Conservation (phyloP, 92 coral and sea anemone species). For the Parazoanthus atlanticus region DNA sequence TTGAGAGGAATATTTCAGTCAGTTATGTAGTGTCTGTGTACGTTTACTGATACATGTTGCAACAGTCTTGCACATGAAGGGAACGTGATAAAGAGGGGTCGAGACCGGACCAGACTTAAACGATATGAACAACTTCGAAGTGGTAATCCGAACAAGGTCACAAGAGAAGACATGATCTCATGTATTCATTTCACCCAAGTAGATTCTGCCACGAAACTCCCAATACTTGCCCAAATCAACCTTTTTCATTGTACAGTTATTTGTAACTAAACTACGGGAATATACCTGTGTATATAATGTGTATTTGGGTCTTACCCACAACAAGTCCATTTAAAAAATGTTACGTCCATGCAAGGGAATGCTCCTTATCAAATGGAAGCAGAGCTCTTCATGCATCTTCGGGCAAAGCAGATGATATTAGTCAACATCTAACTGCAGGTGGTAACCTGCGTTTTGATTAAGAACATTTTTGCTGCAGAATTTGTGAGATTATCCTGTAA, state of each 20-base stretch:
- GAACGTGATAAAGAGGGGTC: background rate
- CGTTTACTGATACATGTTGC: too few species aligned
- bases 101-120: background rate
- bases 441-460: background rate
- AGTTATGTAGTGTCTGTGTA: too few species aligned
- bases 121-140: background rate
- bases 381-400: too few species aligned
- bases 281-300: background rate
- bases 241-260: background rate
- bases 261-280: background rate
- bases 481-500: background rate
- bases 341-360: background rate
- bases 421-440: too few species aligned
- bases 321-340: background rate
- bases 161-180: background rate
- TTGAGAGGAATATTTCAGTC: too few species aligned
- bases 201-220: too few species aligned
- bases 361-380: background rate
- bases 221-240: background rate
- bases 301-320: background rate
- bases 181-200: too few species aligned
- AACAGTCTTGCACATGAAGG: background rate
- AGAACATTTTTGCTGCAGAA: background rate
- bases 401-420: too few species aligned
- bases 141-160: background rate